A percentile compares a stretch with the other conserved stretches of the same genome.
Conservation (phyloP, 2,797 vertebrate species). For the Ataeniobius toweri region DNA sequence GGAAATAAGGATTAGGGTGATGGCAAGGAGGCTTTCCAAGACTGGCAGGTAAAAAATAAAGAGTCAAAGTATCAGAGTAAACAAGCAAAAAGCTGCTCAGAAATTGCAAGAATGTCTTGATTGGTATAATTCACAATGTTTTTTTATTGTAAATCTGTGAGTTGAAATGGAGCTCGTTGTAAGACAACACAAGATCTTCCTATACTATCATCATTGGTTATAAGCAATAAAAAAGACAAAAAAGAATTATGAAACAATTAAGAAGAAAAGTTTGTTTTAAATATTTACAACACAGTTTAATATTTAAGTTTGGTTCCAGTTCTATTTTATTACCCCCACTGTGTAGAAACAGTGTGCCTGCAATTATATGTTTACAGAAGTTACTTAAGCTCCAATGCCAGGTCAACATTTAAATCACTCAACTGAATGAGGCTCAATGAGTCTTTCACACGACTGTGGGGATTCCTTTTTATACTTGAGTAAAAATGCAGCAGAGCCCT, state of each 20-base stretch:
- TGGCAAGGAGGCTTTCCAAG: no score
- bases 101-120: no score
- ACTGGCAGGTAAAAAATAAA: no score
- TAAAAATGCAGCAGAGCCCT: constrained; percentile 43
- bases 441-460: constrained; percentile 18
- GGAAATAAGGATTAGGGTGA: no score
- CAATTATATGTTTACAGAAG: neutral
- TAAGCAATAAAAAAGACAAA: no score
- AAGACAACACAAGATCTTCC: no score
- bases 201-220: no score
- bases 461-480: constrained; percentile 34
- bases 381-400: neutral
- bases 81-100: no score
- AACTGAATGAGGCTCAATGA: constrained; percentile 30
- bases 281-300: neutral
- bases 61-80: no score
- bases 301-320: neutral
- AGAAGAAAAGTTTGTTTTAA: neutral
- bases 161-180: neutral
- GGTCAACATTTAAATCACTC: neutral
- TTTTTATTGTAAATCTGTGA: neutral
- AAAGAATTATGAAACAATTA: neutral
- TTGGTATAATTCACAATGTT: no score
- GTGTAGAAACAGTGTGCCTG: neutral
- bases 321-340: neutral